Base-by-base conservation (phyloP, 2,113 vertebrate genomes). In the Theristicus caerulescens region DNA sequence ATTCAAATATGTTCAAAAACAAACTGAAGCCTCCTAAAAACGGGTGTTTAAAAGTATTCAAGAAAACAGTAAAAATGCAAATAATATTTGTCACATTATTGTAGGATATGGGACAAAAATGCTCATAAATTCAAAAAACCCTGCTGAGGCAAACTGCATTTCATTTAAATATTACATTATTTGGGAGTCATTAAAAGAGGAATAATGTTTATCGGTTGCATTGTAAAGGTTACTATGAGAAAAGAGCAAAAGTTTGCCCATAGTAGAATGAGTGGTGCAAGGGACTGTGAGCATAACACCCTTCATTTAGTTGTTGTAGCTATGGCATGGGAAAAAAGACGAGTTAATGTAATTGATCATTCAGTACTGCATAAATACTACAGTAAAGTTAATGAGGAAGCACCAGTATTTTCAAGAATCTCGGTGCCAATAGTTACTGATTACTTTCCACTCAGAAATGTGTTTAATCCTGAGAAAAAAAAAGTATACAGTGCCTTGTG, bases 1-100 rank as follows among this genome's bases (percentile, higher is more conserved):
- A 98, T 98, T 98, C 97, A 98, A 98, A 96, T 93, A 96, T 79
- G 97, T 97, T 98, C 97, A 98, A 98, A 98, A 98, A 97, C 97
- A 98, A 98, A 98, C 97, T 96, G 94, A 98, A 97, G 96, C 94
- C 97, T 98, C 97, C 96, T 97, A 97, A 98, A 98, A 98, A 97
- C 64, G 92, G 19, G 82, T 97, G 93, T 98, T 98, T 97, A 97
- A 97, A 97, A 97, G 97, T 98, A 97, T 98, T 96, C 94, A 96
- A 90, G 97, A 96, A 98, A 98, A 98, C 93, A 88, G 94, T 97
- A 98, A 98, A 98, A 97, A 97, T 96, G 96, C 97, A 98, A 98
- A 98, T 98, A 98, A 92, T 97, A 98, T 98, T 98, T 97, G 97
- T 98, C 64, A 94, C 90, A 94, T 97, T 97, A 94, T 95, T 96